Evolutionary conservation across 2,797 vertebrate species (phyloP).

Genomic region (Lindbergichthys nudifrons): DNA sequence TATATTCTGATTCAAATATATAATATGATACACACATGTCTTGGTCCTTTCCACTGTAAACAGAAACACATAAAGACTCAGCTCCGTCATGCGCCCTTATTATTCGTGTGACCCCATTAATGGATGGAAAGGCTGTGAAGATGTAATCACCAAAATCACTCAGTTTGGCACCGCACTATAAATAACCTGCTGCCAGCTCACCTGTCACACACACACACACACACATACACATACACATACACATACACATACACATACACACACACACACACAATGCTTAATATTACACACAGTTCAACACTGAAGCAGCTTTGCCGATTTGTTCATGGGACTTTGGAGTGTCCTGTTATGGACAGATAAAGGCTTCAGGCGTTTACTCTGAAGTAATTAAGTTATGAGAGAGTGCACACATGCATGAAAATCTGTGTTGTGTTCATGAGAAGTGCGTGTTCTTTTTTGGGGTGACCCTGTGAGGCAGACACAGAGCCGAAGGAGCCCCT

Average conservation of each 20-base stretch:
- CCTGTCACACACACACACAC: slow-evolving; percentile 8
- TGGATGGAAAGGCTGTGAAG: slow-evolving; percentile 23
- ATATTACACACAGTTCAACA: slow-evolving; percentile 1
- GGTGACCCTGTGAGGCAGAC: slow-evolving; percentile 28
- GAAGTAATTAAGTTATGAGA: slow-evolving; percentile 64
- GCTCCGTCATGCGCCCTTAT: background rate
- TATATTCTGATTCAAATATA: too few relatives aligned
- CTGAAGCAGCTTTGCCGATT: slow-evolving; percentile 48
- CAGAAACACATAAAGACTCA: background rate
- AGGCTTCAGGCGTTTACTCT: slow-evolving; percentile 27
- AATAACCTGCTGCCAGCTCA: slow-evolving; percentile 56
- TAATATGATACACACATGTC: background rate
- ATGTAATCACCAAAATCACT: slow-evolving; percentile 43
- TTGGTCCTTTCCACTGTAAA: slow-evolving; percentile 7
- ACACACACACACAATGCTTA: slow-evolving; percentile 17
- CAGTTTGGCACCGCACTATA: slow-evolving; percentile 44
- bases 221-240: background rate
- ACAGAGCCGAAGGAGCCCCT: background rate
- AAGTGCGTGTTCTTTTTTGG: slow-evolving; percentile 13
- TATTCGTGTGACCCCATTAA: slow-evolving; percentile 33
- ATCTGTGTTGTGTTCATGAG: slow-evolving; percentile 13
- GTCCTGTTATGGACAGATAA: slow-evolving; percentile 35
- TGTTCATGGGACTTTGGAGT: slow-evolving; percentile 38
- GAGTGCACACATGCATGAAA: slow-evolving; percentile 37
- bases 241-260: slow-evolving; percentile 1